Evolutionary conservation across 1,140 invertebrate genomes (phyloP).

Genomic region (Microvelia longipes): DNA sequence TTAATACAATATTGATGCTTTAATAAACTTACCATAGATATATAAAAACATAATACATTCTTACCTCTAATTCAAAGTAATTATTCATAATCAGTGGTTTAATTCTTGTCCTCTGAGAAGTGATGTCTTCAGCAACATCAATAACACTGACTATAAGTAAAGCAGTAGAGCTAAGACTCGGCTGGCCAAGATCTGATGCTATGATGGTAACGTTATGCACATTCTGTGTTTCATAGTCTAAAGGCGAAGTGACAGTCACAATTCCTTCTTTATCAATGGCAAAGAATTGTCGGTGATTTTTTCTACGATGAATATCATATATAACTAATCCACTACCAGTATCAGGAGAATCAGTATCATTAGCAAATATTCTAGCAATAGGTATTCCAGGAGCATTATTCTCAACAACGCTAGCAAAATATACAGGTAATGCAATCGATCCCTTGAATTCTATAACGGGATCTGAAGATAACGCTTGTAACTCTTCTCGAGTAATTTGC

Average conservation of each 20-base stretch:
- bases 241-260: constrained; percentile 50
- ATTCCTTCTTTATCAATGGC: constrained; percentile 64
- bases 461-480: constrained; percentile 3
- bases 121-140: constrained; percentile 32
- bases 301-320: constrained; percentile 46
- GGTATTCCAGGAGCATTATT: constrained; percentile 49
- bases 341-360: constrained; percentile 61
- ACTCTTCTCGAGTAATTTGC: constrained; percentile 10
- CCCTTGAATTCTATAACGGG: constrained; percentile 10
- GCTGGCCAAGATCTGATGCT: constrained; percentile 67
- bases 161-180: constrained; percentile 60
- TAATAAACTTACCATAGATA: too few relatives aligned
- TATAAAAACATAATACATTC: too few relatives aligned
- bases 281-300: constrained; percentile 48
- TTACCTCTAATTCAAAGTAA: constrained; percentile 54
- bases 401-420: constrained; percentile 49
- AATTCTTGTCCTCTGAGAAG: not conserved
- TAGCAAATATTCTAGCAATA: constrained; percentile 57
- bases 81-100: constrained; percentile 37
- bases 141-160: constrained; percentile 47
- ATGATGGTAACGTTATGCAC: constrained; percentile 60
- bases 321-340: constrained; percentile 70
- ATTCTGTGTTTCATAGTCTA: constrained; percentile 53
- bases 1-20: too few relatives aligned
- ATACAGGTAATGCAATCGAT: constrained; percentile 39